A percentile compares a stretch with the other conserved stretches of the same genome.
These are phyloP conservation scores for Beaufortia kweichowensis DNA, from an alignment of 2,113 vertebrate species.

Conservation along the genomic window DNA sequence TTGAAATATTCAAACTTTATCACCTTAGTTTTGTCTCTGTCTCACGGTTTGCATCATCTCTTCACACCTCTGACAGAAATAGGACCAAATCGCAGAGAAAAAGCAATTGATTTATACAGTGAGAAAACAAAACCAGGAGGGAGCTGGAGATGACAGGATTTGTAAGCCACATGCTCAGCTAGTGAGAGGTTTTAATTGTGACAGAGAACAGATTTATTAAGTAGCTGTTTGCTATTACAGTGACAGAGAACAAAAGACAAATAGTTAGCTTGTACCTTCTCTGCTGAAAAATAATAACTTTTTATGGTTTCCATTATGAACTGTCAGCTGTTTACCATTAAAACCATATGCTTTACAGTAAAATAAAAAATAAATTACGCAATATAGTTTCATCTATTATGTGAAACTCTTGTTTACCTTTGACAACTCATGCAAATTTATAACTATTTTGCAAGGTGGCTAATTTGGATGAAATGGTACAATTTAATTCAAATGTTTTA, in stretches of 20 bases:
- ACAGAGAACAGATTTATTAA: constrained; percentile 18
- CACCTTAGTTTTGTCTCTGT: constrained; percentile 6
- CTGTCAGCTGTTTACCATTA: too few species aligned
- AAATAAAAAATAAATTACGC: too few species aligned
- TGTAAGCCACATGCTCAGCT: background rate
- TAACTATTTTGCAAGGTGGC: too few species aligned
- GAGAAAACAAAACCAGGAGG: constrained; percentile 1
- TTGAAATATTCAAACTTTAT: background rate
- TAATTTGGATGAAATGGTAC: too few species aligned
- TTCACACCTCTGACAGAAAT: constrained; percentile 38
- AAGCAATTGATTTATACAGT: constrained; percentile 12
- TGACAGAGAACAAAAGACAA: background rate
- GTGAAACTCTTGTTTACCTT: too few species aligned
- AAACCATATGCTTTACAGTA: too few species aligned
- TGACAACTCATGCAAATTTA: too few species aligned
- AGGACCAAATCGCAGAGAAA: constrained; percentile 16
- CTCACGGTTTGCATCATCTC: constrained; percentile 24
- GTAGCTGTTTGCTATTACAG: constrained; percentile 4
- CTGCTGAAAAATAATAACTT: too few species aligned
- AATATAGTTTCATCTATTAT: too few species aligned
- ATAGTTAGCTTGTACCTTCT: too few species aligned
- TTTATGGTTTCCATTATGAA: too few species aligned
- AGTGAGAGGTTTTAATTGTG: constrained; percentile 28
- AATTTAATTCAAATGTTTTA: too few species aligned
- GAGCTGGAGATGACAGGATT: constrained; percentile 14